Base-by-base conservation (phyloP, 2,888 invertebrate species). In the Calephelis perditalis region DNA sequence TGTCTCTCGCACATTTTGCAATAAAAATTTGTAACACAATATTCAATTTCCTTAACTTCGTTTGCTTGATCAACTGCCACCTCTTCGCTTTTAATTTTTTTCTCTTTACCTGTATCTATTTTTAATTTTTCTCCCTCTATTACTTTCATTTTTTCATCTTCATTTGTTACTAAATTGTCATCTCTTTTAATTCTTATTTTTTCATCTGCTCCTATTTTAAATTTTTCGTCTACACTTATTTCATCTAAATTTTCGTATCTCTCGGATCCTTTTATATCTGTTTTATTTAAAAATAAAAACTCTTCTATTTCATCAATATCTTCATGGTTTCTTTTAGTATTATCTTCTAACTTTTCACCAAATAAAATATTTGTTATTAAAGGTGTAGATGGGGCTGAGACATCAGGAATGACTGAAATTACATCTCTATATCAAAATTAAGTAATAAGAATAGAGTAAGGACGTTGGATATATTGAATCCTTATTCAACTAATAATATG, bases 351-450 rank as follows among this genome's bases (percentile, higher is more conserved):
- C 52, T 62, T 59, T n/a, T 77, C 73, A 1, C 84, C 86, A 67
- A 86, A 87, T 10, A 88, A 65, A 69, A 88, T 82, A n/a, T 82
- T 81, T 43, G 73, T 75, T 64, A 88, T 85, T 7, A 79, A 73
- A 4, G 88, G 86, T 3, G 88, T 87, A 0, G 82, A 77, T 2
- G 77, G 74, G 26, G 70, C 76, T 45, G 79, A 76, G 26, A 66
- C 61, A 11, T 65, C 67, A 54, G 68, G 63, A 44, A 68, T 66
- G 46, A 69, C 74, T 75, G 61, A 43, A 74, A 71, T 15, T n/a
- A 36, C 47, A n/a, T 58, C 45, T 52, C 56, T 63, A 11, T 61
- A 68, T 71, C 60, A 62, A 71, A 63, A 58, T 11, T 44, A 59
- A 46, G 40, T 45, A 47, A 57, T 36, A 40, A 40, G 40, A 7